Base-by-base conservation (phyloP, 2,888 invertebrate species). In the Hermaeophaga mercurialis region DNA sequence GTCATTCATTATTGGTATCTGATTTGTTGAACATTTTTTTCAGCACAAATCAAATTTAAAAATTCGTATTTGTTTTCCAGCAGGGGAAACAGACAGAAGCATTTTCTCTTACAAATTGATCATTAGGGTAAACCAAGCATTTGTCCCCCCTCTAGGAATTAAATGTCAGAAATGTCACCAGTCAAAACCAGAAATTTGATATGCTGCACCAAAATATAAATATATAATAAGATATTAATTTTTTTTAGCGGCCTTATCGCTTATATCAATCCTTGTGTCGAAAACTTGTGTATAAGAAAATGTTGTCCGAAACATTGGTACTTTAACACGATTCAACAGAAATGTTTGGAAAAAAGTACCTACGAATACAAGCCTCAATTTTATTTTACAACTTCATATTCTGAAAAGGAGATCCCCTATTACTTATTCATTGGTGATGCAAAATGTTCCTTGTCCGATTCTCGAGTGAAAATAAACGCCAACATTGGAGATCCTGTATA, bases 261-360 rank as follows among this genome's bases (percentile, higher is more conserved):
- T 6, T 34, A 61, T 28, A 7, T 62, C 6, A 59, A 61, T 28
- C 63, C 65, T 9, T 63, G 65, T 17, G 12, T 28, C 1, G 59
- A 59, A 15, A 52, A 58, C 28, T 7, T 56, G 1, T 65, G 65
- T 31, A 48, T 63, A 28, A 50, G 54, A 26, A 65, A 65, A 54
- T 65, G 65, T 36, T 65, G 65, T 39, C 50, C 53, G 6, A 28
- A 43, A 8, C 53, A 54, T 6, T 47, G 44, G 14, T 59, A 62
- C 47, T 63, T 56, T 36, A 59, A 58, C 36, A 58, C 56, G 1
- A 11, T 36, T 1, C 14, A 36, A 11, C 34, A 53, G 17, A 26
- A 49, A 17, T 62, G 62, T 26, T 14, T 26, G 7, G 2, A 12
- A 6, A 53, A 54, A 2, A 41, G 4, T 6, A 14, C 22, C 1